Evolutionary conservation across 2,797 vertebrate genomes (phyloP).

Genomic region (Crocodylus rhombifer): DNA sequence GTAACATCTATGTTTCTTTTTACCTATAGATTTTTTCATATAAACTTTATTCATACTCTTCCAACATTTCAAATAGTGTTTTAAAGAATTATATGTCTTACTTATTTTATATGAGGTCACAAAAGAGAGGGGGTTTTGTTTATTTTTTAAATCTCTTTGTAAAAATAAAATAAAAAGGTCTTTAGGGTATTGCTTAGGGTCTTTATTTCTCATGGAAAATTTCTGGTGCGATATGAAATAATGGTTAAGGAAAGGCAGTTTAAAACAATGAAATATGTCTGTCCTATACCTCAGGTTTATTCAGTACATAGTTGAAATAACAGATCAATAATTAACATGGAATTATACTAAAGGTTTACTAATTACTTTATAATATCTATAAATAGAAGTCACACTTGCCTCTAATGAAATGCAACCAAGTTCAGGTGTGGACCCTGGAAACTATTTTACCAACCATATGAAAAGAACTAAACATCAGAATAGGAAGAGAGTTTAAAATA

Average conservation of each 20-base stretch:
- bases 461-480: neutral
- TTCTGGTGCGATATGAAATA: neutral
- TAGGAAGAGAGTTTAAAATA: neutral
- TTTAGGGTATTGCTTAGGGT: no score
- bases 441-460: neutral
- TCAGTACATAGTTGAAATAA: neutral
- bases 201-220: neutral
- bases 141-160: no score
- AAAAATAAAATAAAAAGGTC: no score
- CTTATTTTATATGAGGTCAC: slow-evolving; percentile 13
- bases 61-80: slow-evolving; percentile 1
- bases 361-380: neutral
- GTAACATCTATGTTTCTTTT: neutral
- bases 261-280: neutral
- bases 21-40: neutral
- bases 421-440: neutral
- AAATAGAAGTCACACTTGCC: neutral
- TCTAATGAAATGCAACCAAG: neutral
- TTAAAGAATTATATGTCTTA: slow-evolving; percentile 48
- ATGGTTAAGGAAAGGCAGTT: slow-evolving; percentile 14
- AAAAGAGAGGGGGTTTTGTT: slow-evolving; percentile 10
- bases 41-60: slow-evolving; percentile 1
- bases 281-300: neutral
- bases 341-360: neutral
- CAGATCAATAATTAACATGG: neutral